Evolutionary conservation across 1,140 invertebrate species (phyloP), one percentile per base, ranked within the genome.

Genomic region (Batillaria attramentaria): DNA sequence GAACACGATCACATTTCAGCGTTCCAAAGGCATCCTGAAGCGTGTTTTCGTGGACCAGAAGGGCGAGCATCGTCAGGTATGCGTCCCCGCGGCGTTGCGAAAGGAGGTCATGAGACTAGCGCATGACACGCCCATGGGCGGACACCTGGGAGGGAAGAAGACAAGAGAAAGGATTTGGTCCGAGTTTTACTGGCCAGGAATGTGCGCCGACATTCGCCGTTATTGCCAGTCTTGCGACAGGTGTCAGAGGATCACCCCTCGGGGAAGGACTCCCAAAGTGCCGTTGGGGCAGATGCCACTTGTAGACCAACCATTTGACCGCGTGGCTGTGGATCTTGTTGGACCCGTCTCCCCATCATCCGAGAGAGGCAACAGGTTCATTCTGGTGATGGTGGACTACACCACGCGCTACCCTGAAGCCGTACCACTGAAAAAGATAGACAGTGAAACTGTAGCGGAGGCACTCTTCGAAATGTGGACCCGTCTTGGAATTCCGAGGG

Each of bases 401-500:
- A 80, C 82, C 3, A 83, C 79, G 0, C 60, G 77, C 2, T 82
- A 79, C 42, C 69, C 81, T 6, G 80, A 81, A 35, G 79, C 79
- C 10, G 74, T 79, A 13, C 70, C 84, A 33, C 24, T 83, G n/a
- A 28, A 57, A 0, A 69, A 42, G 3, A 80, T 84, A 1, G 73
- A 80, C 0, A 79, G 77, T 5, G 79, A 79, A 57, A 78, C 68
- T 8, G 81, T 83, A 13, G 77, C 79, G 1, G 81, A 84, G 50
- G 84, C 79, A 4, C 57, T 81, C 33, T 8, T 79, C 10, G 70
- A 46, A 2, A 78, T 91, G 6, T 92, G 92, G 84, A 78, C 83
- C 4, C 82, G 85, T 60, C 84, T 91, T 75, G 92, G 91, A n/a
- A 79, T 91, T 62, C 91, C 90, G 28, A 46, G 85, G 62, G 86